Percentiles rank a stretch among this genome's conserved stretches.
Conservation (phyloP, 2,797 vertebrate species). For the Hirundo rustica region DNA sequence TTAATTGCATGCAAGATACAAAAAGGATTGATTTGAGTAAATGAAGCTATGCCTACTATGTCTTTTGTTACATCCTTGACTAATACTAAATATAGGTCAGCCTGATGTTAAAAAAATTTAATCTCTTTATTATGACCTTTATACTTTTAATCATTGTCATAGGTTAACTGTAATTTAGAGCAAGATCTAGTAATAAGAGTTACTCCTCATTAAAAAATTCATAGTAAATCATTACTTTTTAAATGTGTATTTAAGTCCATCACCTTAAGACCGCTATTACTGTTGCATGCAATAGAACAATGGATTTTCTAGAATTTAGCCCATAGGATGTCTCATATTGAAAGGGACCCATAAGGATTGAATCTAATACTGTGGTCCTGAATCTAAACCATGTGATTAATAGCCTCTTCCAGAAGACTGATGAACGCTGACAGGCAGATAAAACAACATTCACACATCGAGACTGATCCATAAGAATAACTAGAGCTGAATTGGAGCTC, state of each 20-base stretch:
- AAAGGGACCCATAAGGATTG: not conserved
- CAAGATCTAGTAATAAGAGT: not conserved
- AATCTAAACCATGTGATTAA: not conserved
- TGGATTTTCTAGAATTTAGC: not conserved
- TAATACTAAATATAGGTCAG: constrained; percentile 2
- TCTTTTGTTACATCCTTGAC: constrained; percentile 9
- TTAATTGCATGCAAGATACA: not conserved
- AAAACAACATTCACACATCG: not conserved
- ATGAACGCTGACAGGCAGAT: not conserved
- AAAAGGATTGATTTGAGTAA: not conserved
- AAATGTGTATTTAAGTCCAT: not conserved
- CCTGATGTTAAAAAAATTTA: constrained; percentile 10
- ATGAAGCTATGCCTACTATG: not conserved
- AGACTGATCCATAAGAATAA: not conserved
- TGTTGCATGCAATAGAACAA: not conserved
- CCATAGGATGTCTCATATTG: not conserved
- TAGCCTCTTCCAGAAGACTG: not conserved
- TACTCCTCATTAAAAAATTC: not conserved
- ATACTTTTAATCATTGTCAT: not conserved
- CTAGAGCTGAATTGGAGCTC: not conserved
- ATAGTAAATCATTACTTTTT: not conserved
- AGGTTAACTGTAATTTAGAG: constrained; percentile 21
- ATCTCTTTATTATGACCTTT: constrained; percentile 13
- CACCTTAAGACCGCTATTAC: not conserved
- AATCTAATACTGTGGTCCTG: not conserved